Conservation (phyloP, 1,140 invertebrate species). For the Halyomorpha halys region DNA sequence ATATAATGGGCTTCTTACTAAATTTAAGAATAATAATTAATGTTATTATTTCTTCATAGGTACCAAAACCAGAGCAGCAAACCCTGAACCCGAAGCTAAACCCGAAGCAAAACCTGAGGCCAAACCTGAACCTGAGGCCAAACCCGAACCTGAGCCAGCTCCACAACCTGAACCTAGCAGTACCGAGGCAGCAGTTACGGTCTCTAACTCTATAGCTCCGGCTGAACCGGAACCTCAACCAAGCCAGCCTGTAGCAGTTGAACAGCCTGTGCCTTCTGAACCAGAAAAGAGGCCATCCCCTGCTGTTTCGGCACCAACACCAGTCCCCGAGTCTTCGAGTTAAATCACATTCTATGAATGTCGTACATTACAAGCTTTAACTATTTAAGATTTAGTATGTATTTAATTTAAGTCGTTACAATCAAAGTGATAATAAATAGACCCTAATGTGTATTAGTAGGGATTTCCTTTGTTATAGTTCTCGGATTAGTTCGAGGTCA, state of each 20-base stretch:
- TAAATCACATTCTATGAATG: conserved; percentile 9
- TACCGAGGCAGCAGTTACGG: conserved; percentile 10
- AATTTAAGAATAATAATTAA: no score
- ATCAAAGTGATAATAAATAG: conserved; percentile 11
- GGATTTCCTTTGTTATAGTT: no score
- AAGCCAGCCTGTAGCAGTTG: neutral
- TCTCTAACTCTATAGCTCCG: neutral
- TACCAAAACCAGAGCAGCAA: neutral
- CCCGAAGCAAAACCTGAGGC: conserved; percentile 12
- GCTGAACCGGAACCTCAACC: conserved; percentile 2
- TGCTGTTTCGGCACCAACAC: conserved; percentile 9
- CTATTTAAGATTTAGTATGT: conserved; percentile 6
- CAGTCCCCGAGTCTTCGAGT: neutral
- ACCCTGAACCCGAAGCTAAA: neutral
- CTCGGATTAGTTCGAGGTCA: no score
- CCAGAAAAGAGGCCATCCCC: conserved; percentile 14
- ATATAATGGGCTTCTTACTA: no score
- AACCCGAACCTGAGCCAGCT: neutral
- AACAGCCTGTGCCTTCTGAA: conserved; percentile 1
- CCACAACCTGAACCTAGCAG: neutral
- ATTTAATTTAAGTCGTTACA: conserved; percentile 18
- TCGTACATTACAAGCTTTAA: conserved; percentile 17
- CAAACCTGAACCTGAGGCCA: conserved; percentile 7
- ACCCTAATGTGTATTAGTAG: no score
- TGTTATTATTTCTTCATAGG: no score